Percentiles rank a stretch among this genome's conserved stretches.
Conservation (phyloP, 30 jellyfish, hydroid and myxozoan species). For the Phacellophora camtschatica region DNA sequence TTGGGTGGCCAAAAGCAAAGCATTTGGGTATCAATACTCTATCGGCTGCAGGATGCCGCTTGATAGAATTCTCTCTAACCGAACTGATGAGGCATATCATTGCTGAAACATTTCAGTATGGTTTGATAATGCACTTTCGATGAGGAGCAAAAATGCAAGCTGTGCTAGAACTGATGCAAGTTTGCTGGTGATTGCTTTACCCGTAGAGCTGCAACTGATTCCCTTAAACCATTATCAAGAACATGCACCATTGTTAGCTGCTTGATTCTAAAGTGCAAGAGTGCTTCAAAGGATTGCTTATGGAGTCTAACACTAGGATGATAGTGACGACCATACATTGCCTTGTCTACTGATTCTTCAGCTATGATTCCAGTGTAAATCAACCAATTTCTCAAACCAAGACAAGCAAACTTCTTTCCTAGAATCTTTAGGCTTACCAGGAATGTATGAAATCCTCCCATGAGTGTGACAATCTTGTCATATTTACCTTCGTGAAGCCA, state of each 20-base stretch:
- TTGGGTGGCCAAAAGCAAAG: conserved; percentile 44
- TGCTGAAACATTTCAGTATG: conserved; percentile 1
- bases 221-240: conserved; percentile 1
- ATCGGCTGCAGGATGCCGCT: conserved; percentile 49
- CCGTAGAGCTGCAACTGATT: conserved; percentile 9
- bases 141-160: background rate
- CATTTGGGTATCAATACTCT: conserved; percentile 10
- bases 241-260: conserved; percentile 3
- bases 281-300: conserved; percentile 21
- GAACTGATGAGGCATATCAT: background rate
- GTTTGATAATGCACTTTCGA: background rate
- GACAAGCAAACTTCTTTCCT: conserved; percentile 34
- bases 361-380: conserved; percentile 18
- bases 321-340: conserved; percentile 35
- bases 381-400: conserved; percentile 27
- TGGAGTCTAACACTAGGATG: conserved; percentile 34
- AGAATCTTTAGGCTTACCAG: conserved; percentile 9
- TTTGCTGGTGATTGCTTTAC: background rate
- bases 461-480: conserved; percentile 15
- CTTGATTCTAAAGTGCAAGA: conserved; percentile 30
- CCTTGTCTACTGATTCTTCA: conserved; percentile 14
- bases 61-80: conserved; percentile 21
- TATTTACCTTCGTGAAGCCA: conserved; percentile 18
- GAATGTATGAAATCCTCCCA: conserved; percentile 41
- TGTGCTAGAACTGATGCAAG: background rate